These are phyloP conservation scores for Gortyna flavago DNA, from an alignment of 2,888 invertebrate genomes.

Conservation along the genomic window DNA sequence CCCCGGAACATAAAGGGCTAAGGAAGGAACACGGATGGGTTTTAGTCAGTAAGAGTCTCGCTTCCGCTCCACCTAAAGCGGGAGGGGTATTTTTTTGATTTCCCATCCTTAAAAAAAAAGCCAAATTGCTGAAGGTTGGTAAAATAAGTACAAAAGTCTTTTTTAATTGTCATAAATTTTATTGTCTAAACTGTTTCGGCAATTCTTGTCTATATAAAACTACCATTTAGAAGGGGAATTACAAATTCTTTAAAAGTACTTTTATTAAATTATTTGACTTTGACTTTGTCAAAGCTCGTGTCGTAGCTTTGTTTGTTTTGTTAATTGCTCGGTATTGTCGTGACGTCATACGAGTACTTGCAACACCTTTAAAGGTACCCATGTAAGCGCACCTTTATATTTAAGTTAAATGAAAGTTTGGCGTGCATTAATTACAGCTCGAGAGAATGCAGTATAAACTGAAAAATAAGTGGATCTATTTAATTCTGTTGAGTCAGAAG, in stretches of 20 bases:
- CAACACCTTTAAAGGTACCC: neutral
- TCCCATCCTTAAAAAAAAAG: too few species aligned
- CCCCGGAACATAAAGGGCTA: too few species aligned
- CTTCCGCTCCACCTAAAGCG: too few species aligned
- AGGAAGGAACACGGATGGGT: too few species aligned
- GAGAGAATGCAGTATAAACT: slow-evolving; percentile 37
- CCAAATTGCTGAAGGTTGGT: neutral
- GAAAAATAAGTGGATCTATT: slow-evolving; percentile 35
- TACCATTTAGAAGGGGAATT: too few species aligned
- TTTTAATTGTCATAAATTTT: too few species aligned
- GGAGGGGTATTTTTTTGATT: too few species aligned
- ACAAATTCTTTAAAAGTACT: neutral
- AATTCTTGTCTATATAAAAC: neutral
- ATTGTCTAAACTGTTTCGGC: neutral
- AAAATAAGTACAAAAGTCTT: neutral
- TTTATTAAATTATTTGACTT: neutral
- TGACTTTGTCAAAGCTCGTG: too few species aligned
- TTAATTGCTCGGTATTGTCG: too few species aligned
- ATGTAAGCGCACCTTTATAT: slow-evolving; percentile 13
- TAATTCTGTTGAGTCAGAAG: slow-evolving; percentile 39
- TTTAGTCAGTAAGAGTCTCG: too few species aligned
- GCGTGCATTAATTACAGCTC: slow-evolving; percentile 34
- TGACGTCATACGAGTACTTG: neutral
- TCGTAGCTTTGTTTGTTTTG: too few species aligned
- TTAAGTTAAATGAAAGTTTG: slow-evolving; percentile 46